Evolutionary conservation across 2,888 invertebrate species (phyloP), one percentile per base, ranked within the genome.

Genomic region (Pollenia labialis): DNA sequence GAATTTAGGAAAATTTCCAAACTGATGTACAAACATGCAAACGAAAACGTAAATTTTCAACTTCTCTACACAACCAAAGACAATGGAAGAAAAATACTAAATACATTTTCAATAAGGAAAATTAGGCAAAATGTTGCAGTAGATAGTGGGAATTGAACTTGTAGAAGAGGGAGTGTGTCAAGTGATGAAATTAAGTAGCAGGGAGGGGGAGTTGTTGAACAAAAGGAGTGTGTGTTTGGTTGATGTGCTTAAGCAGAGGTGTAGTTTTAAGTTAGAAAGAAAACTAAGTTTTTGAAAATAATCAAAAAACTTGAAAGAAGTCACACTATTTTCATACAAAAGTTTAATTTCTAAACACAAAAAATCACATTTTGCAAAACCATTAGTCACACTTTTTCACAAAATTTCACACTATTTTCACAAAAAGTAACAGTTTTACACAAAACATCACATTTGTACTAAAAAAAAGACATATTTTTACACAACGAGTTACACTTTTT

Each of bases 1-100:
- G 89, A 90, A 90, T 91, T 92, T 92, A 90, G 90, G 91, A 91
- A 92, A 91, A 91, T 92, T 91, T 71, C 7, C 90, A 90, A 92
- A 92, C 92, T 71, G 90, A 91, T 91, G 90, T 89, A 90, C 74
- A 77, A 81, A 82, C 82, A 58, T 79, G 50, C n/a, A 56, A 54
- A 68, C 12, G 42, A 66, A 46, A 91, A 92, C 89, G 90, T 90
- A 91, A 90, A 89, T 90, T 90, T 90, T 88, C 87, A 62, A 64
- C 46, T 80, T 76, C 58, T 52, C 11, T 42, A 44, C 64, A 84
- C 64, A 84, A 68, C 52, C 50, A 76, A 84, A 81, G 79, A 82
- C 81, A 85, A 81, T 85, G 58, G 42, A 3, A 75, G 56, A 66
- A 71, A 32, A 32, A 12, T 46, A 64, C 75, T 64, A 84, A 80